A percentile compares a stretch with the other conserved stretches of the same genome.
phyloP scores from a whole-genome alignment of 2,113 vertebrate genomes.

The Cyprinus carpio region DNA sequence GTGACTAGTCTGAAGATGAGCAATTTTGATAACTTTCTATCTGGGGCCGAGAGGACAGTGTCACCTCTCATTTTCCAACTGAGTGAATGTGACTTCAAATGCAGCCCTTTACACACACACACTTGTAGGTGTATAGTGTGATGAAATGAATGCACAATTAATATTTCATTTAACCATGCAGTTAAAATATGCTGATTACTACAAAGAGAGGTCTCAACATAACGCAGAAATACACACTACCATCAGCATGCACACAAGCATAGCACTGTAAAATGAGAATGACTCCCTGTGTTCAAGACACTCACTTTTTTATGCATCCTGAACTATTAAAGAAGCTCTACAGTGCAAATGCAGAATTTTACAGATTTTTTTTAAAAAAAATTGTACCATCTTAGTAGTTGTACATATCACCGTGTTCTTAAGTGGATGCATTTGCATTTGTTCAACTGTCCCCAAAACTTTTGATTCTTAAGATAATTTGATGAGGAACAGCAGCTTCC shows the following conservation, averaged over 20 bases:
- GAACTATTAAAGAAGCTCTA: slow-evolving; percentile 1
- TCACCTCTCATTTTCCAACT: slow-evolving; percentile 53
- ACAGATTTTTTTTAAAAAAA: background rate
- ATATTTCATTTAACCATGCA: slow-evolving; percentile 11
- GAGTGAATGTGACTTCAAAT: slow-evolving; percentile 41
- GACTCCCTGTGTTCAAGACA: background rate
- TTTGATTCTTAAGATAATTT: slow-evolving; percentile 5
- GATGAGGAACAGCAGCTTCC: background rate
- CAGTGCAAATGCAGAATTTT: background rate
- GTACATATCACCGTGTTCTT: background rate
- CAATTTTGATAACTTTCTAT: slow-evolving; percentile 41
- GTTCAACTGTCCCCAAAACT: background rate
- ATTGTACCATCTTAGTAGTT: background rate
- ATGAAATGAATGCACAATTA: background rate
- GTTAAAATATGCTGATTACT: slow-evolving; percentile 4
- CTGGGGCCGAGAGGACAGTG: slow-evolving; percentile 26
- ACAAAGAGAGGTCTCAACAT: background rate
- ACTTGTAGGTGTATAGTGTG: slow-evolving; percentile 1
- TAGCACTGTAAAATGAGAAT: background rate
- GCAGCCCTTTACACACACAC: slow-evolving; percentile 30
- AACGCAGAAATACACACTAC: slow-evolving; percentile 6
- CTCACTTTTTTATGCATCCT: background rate
- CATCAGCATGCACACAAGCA: slow-evolving; percentile 7
- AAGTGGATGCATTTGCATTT: background rate
- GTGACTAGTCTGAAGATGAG: slow-evolving; percentile 29